Conservation (phyloP, 2,888 invertebrate genomes). For the Cybosia mesomella region DNA sequence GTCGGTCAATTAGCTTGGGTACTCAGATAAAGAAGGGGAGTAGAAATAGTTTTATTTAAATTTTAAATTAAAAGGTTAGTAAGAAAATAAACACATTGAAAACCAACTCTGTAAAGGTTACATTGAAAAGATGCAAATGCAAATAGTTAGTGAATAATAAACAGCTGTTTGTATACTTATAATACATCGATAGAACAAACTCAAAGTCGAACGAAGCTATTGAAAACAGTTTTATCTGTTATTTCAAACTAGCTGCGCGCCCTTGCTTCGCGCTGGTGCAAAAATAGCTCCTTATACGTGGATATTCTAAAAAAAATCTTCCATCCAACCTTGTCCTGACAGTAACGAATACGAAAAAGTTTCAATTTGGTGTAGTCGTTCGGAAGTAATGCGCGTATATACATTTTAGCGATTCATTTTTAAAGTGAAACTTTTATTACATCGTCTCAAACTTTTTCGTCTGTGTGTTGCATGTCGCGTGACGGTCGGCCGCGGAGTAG, state of each 20-base stretch:
- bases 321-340: too few relatives aligned
- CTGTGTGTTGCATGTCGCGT: too few relatives aligned
- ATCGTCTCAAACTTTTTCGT: too few relatives aligned
- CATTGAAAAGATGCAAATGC: background rate
- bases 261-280: background rate
- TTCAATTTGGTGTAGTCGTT: too few relatives aligned
- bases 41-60: background rate
- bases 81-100: background rate
- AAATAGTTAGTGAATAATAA: constrained; percentile 4
- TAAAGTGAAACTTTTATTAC: too few relatives aligned
- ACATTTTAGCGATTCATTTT: too few relatives aligned
- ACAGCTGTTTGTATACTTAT: background rate
- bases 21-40: background rate
- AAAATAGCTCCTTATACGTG: too few relatives aligned
- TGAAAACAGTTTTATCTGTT: background rate
- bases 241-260: background rate
- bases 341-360: too few relatives aligned
- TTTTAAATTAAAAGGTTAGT: background rate
- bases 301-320: too few relatives aligned
- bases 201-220: background rate
- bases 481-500: too few relatives aligned
- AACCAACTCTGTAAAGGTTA: background rate
- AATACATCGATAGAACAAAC: background rate
- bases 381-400: too few relatives aligned
- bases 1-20: too few relatives aligned